These are phyloP conservation scores for Megalopta genalis DNA, from an alignment of 1,140 invertebrate species.

Conservation along the genomic window DNA sequence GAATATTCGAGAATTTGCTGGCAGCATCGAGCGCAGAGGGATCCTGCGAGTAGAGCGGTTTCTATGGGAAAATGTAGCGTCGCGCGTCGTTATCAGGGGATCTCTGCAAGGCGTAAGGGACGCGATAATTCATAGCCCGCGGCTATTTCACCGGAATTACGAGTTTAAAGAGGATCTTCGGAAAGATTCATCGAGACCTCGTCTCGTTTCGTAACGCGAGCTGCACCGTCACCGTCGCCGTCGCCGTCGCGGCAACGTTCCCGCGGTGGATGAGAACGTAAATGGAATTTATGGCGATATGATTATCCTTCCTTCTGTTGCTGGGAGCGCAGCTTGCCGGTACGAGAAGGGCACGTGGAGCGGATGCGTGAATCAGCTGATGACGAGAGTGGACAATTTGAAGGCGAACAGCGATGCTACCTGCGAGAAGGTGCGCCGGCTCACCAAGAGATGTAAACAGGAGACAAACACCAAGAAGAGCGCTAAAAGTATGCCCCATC, in stretches of 20 bases:
- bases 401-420: slow-evolving; percentile 87
- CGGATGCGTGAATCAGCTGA: slow-evolving; percentile 85
- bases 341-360: slow-evolving; percentile 89
- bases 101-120: background rate
- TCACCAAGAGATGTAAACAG: slow-evolving; percentile 88
- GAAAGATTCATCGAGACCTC: background rate
- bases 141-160: background rate
- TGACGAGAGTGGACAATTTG: slow-evolving; percentile 86
- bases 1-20: background rate
- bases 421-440: slow-evolving; percentile 86
- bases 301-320: slow-evolving; percentile 64
- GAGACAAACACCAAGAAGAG: slow-evolving; percentile 83
- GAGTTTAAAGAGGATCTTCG: background rate
- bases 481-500: slow-evolving; percentile 77
- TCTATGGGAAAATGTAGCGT: background rate
- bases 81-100: background rate
- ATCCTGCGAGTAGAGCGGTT: background rate
- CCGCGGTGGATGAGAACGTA: slow-evolving; percentile 30
- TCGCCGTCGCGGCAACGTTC: slow-evolving; percentile 1
- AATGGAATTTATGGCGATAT: slow-evolving; percentile 57
- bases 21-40: too few species aligned
- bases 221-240: slow-evolving; percentile 2
- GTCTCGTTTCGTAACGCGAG: background rate
- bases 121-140: background rate
- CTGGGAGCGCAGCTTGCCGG: slow-evolving; percentile 83